Conservation (phyloP, 1,140 invertebrate species). For the Tyrophagus putrescentiae region DNA sequence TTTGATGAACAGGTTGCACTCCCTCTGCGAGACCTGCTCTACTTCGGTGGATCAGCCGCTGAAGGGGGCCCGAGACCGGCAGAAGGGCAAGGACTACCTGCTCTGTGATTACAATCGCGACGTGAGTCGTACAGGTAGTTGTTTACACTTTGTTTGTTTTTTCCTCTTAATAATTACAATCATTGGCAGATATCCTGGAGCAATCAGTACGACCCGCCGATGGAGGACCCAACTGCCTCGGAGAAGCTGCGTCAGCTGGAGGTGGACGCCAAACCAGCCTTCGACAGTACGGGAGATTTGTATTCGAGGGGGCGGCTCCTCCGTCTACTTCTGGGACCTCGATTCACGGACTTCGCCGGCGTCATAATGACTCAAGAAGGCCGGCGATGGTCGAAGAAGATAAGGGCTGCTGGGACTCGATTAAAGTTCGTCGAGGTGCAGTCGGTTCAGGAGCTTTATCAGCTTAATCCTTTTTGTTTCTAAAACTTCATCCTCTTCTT, state of each 20-base stretch:
- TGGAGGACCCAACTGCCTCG: slow-evolving; percentile 95
- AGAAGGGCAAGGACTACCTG: slow-evolving; percentile 87
- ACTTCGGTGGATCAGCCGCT: slow-evolving; percentile 96
- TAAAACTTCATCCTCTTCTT: slow-evolving; percentile 16
- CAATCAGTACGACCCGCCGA: slow-evolving; percentile 89
- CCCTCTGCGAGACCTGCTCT: slow-evolving; percentile 84
- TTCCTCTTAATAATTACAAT: background rate
- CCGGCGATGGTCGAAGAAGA: slow-evolving; percentile 89
- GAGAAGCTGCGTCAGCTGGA: slow-evolving; percentile 87
- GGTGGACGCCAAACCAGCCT: slow-evolving; percentile 93
- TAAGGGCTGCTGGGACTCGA: slow-evolving; percentile 99
- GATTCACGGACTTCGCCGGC: slow-evolving; percentile 97
- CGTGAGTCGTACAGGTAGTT: slow-evolving; percentile 81
- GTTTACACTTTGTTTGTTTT: background rate
- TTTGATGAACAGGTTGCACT: slow-evolving; percentile 48
- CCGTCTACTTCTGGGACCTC: slow-evolving; percentile 97
- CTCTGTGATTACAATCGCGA: slow-evolving; percentile 98
- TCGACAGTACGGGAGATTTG: slow-evolving; percentile 98
- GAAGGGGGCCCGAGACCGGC: slow-evolving; percentile 90
- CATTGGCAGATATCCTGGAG: slow-evolving; percentile 79
- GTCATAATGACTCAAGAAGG: slow-evolving; percentile 98
- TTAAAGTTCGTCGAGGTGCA: slow-evolving; percentile 98
- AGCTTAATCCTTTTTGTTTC: background rate
- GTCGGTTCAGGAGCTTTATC: slow-evolving; percentile 3
- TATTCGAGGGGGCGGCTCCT: slow-evolving; percentile 97